Evolutionary conservation across 2,797 vertebrate genomes (phyloP), one percentile per base, ranked within the genome.

Genomic region (Megaceryle alcyon): DNA sequence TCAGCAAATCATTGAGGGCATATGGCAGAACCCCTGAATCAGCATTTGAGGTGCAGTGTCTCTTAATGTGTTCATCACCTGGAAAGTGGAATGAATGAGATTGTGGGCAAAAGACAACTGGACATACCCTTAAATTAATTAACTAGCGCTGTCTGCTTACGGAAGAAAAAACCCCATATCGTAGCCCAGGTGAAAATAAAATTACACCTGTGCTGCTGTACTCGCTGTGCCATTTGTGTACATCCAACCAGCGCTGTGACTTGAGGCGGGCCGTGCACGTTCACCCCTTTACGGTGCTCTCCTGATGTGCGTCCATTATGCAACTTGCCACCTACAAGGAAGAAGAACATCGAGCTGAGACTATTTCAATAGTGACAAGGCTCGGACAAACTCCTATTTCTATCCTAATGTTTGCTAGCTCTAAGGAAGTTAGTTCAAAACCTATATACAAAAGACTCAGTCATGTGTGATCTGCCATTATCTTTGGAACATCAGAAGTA

Each of bases 1-100:
- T 35, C 10, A 65, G 25, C 8, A 43, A 15, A 39, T 73, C 7
- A 1, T 37, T 31, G 10, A 20, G 25, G 54, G 44, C 17, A 4
- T 9, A 8, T 9, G 33, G 53, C 69, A 75, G 53, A 64, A 21
- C 48, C 37, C 8, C 0, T 5, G 16, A n/a, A 12, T 20, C 10
- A 1, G 28, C 7, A 33, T 14, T 18, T 5, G 18, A 26, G 60
- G 31, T 16, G 2, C 22, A 7, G 37, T 3, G 6, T 12, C 31
- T 56, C 35, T 14, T 12, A 44, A 19, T 0, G 0, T 0, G 0
- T 53, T 21, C 2, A 3, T 39, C 0, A 19, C 41, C n/a, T 28
- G 5, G 13, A 48, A n/a, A 37, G 23, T 20, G 25, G 31, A 86
- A 53, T 0, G 2, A 29, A 14, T 17, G n/a, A 43, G 26, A 18